Conservation (phyloP, 1,140 invertebrate species). For the Apis mellifera region DNA sequence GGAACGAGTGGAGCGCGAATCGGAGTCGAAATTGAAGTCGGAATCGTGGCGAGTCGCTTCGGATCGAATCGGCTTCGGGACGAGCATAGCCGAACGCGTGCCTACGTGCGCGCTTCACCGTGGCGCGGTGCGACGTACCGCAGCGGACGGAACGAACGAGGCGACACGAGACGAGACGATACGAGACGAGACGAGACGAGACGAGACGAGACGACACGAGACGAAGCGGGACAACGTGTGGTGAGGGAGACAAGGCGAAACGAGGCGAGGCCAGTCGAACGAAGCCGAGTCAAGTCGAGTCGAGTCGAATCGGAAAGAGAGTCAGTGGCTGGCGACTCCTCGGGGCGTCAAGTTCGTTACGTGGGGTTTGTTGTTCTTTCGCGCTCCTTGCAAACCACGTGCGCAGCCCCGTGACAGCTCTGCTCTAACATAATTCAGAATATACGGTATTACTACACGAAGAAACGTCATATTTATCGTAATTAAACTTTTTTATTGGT, state of each 20-base stretch:
- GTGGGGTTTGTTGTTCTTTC: conserved; percentile 57
- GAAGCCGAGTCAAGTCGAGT: conserved; percentile 64
- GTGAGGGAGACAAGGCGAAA: conserved; percentile 13
- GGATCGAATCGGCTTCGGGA: conserved; percentile 24
- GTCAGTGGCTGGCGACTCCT: conserved; percentile 78
- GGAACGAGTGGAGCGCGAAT: conserved; percentile 43
- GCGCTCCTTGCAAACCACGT: conserved; percentile 70
- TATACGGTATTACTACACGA: neutral
- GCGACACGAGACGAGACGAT: conserved; percentile 1
- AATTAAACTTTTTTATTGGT: neutral
- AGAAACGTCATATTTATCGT: neutral
- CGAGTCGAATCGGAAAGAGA: conserved; percentile 50
- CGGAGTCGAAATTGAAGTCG: conserved; percentile 18
- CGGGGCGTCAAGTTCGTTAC: conserved; percentile 74
- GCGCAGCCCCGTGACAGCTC: conserved; percentile 73
- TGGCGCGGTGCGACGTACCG: conserved; percentile 7
- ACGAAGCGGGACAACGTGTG: neutral
- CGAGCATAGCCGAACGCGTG: conserved; percentile 44
- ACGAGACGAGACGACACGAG: conserved; percentile 26
- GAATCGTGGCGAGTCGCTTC: conserved; percentile 37
- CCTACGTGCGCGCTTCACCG: conserved; percentile 28
- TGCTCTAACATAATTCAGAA: neutral
- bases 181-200: neutral
- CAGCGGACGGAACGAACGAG: neutral
- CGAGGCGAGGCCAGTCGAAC: conserved; percentile 61